Evolutionary conservation across 2,888 invertebrate species (phyloP), one percentile per base, ranked within the genome.

Genomic region (Drepanosiphum platanoidis): DNA sequence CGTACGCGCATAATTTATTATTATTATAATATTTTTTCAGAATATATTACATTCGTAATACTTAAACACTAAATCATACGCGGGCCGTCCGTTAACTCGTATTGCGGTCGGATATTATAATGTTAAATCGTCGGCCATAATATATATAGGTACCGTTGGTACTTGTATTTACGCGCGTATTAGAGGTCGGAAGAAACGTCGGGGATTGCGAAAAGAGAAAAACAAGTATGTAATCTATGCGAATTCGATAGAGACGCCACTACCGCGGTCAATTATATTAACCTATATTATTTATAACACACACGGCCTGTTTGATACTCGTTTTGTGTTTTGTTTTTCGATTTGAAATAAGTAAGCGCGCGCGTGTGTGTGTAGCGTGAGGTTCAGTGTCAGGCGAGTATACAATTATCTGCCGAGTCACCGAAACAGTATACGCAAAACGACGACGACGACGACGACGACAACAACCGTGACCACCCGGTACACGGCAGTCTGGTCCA

Each of bases 401-500:
- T 18, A 22, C 68, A 22, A 15, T 22, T 46, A 82, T 61, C 8
- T 72, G 81, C 71, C 32, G 58, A 82, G 81, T 82, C 81, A 82
- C 61, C 30, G 39, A 71, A 71, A 81, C 8, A 36, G 27, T 22
- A 75, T 52, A 52, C 52, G 52, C 22, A 52, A 52, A 18, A 18
- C 77, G 58, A 75, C 75, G 34, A 39, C 79, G 27, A 52, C 46
- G 0, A 77, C 77, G 34, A 75, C 74, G 27, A 34, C 78, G 30
- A 42, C 39, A 39, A 4, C 42, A 8, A 27, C 77, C 75, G 84
- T n/a, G n/a, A 84, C 84, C 75, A 84, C 84, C 82, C 82, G 82
- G 84, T 75, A 83, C 66, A 68, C 61, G 0, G 77, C 32, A 30
- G 75, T 46, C 84, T 68, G 66, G 83, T 52, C 77, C 77, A 77